Conservation (phyloP, 2,797 vertebrate species). For the Amblyraja radiata region DNA sequence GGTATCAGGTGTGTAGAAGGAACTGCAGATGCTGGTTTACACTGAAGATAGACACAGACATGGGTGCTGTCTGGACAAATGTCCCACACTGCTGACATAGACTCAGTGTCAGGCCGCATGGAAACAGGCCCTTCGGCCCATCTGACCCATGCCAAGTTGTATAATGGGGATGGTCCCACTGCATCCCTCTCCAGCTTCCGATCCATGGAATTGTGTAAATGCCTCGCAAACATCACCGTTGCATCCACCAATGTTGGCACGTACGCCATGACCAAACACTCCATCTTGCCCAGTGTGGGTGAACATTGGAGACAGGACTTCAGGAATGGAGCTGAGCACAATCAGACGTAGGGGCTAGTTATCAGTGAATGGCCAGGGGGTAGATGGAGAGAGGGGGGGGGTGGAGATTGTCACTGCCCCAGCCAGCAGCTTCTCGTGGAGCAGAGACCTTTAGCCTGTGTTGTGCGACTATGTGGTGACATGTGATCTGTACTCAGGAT, state of each 20-base stretch:
- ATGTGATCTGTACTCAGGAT: background rate
- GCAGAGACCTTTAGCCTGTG: background rate
- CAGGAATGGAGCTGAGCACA: background rate
- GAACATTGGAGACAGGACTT: background rate
- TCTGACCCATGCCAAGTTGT: no score
- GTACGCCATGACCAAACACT: background rate
- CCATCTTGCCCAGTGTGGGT: background rate
- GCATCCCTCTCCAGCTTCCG: no score
- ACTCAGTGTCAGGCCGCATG: no score
- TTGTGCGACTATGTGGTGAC: background rate
- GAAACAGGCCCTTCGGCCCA: no score
- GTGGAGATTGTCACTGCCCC: background rate
- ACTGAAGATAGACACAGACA: no score
- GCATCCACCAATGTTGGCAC: background rate
- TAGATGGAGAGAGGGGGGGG: background rate
- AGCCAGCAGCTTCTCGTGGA: background rate
- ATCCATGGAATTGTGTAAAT: no score
- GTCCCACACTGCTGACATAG: no score
- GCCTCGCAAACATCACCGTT: no score
- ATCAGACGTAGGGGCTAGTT: background rate
- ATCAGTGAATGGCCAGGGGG: background rate
- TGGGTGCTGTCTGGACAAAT: no score
- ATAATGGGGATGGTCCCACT: no score
- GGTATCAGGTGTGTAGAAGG: background rate
- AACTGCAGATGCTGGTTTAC: no score